phyloP scores from a whole-genome alignment of 2,888 invertebrate species.

The Polymixis lichenea region DNA sequence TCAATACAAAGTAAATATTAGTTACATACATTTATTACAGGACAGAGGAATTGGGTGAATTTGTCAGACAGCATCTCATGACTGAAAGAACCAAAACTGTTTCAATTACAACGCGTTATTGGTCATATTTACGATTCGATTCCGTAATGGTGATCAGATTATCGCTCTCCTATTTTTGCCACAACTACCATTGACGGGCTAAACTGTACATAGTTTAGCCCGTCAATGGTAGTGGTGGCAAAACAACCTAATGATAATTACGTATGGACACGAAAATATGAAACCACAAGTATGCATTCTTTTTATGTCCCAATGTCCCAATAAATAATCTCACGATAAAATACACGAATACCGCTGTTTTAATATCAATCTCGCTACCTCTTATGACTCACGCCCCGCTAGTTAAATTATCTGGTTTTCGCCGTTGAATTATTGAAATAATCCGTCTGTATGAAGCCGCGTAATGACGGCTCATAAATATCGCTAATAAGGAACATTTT shows the following conservation, averaged over 20 bases:
- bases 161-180: background rate
- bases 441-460: slow-evolving; percentile 79
- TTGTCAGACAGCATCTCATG: background rate
- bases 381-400: slow-evolving; percentile 52
- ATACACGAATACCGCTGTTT: background rate
- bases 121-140: background rate
- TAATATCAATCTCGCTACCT: slow-evolving; percentile 16
- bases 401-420: slow-evolving; percentile 82
- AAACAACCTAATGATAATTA: background rate
- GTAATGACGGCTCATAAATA: slow-evolving; percentile 76
- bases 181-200: background rate
- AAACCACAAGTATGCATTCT: background rate
- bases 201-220: no score
- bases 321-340: background rate
- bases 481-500: slow-evolving; percentile 66
- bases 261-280: background rate
- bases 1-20: no score
- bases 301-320: no score
- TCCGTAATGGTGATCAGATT: background rate
- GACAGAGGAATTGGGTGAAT: no score
- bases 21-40: no score
- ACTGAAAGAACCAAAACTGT: background rate
- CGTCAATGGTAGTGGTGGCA: no score
- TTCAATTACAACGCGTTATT: background rate
- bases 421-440: slow-evolving; percentile 84